A percentile compares a stretch with the other conserved stretches of the same genome.
Evolutionary conservation across 2,797 vertebrate genomes (phyloP).

Genomic region (Danio tinwini): DNA sequence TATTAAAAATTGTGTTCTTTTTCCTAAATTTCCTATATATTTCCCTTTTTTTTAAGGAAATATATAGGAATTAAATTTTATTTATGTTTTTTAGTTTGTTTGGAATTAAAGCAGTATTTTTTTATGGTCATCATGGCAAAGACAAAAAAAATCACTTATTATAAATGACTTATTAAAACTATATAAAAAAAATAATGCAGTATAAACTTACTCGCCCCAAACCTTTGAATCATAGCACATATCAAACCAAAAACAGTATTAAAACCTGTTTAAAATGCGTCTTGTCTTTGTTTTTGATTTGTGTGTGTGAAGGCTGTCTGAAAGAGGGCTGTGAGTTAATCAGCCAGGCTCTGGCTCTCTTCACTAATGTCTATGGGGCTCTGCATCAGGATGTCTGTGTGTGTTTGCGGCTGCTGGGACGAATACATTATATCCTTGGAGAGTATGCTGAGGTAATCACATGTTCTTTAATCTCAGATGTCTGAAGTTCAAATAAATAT

Average conservation of each 20-base stretch:
- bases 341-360: constrained; percentile 90
- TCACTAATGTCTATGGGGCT: constrained; percentile 91
- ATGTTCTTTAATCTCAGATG: neutral
- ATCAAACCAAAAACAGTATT: neutral
- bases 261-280: neutral
- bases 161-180: no score
- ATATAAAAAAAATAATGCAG: no score
- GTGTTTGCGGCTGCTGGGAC: constrained; percentile 89
- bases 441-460: constrained; percentile 85
- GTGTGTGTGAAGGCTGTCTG: constrained; percentile 81
- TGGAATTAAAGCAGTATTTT: no score
- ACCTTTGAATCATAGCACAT: neutral
- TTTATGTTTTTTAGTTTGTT: no score
- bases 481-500: neutral
- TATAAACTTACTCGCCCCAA: neutral
- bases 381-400: constrained; percentile 91
- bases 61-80: no score
- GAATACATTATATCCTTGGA: constrained; percentile 91
- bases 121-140: no score
- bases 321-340: constrained; percentile 90
- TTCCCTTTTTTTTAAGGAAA: no score
- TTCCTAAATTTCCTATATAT: no score
- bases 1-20: no score
- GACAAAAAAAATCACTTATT: no score
- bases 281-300: neutral